Evolutionary conservation across 2,888 invertebrate genomes (phyloP), one percentile per base, ranked within the genome.

Genomic region (Cosmorhoe ocellata): DNA sequence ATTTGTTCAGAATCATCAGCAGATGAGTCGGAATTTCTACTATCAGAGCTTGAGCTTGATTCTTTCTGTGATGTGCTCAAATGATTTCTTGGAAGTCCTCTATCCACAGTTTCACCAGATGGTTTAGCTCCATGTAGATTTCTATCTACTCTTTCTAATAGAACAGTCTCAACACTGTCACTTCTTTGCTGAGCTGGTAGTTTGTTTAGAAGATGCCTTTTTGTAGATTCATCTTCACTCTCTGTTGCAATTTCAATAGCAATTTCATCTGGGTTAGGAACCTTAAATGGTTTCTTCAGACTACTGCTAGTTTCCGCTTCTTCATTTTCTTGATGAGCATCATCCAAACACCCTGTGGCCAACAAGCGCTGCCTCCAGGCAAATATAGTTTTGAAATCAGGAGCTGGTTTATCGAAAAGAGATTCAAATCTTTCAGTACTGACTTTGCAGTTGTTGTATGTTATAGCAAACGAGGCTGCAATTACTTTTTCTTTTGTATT

Each of bases 331-430:
- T 33, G 33, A 41, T 91, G 91, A 43, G 74, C 57, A 61, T 91
- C 90, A 58, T 80, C 72, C 60, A 91, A 68, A 64, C 91, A 91
- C 3, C 91, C 91, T 41, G 84, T 86, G 5, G 58, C 53, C 31
- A 90, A 54, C 18, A 91, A 76, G 10, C 77, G 69, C 59, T 87
- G 84, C 49, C 89, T 74, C 90, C 88, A 90, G 26, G 71, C 69
- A 79, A 87, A 91, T 56, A 91, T 85, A 33, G 89, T 90, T 65
- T 89, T 81, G 51, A 84, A 89, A 66, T 90, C 89, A 32, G 91
- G 91, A 40, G 90, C 89, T 31, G 86, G 87, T 70, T 91, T 91
- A 40, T 83, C 81, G 72, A 70, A 87, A 7, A 75, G 31, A 27
- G 69, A 56, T 67, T 89, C 81, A 81, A 91, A 91, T 61, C 76